Conservation (phyloP, 2,888 invertebrate species). For the Dicranocentrus wangi region DNA sequence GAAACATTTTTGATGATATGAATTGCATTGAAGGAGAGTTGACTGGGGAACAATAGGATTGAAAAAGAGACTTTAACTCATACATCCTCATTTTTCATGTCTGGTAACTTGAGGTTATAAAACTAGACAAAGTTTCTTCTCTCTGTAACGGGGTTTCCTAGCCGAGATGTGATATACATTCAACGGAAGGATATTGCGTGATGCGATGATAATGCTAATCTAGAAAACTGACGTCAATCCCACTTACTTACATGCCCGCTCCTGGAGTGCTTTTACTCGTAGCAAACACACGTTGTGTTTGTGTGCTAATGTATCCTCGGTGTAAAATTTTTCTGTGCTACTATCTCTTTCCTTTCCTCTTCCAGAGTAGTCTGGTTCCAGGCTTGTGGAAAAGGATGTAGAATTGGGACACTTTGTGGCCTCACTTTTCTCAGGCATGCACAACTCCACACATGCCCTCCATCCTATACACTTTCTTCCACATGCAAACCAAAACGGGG, state of each 20-base stretch:
- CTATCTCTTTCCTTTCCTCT: conserved; percentile 4
- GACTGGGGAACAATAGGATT: no score
- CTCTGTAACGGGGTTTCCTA: no score
- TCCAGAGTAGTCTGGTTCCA: background rate
- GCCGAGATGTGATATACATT: no score
- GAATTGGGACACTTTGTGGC: conserved; percentile 14
- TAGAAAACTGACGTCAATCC: conserved; percentile 63
- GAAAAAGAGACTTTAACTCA: no score
- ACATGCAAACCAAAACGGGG: background rate
- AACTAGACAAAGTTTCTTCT: no score
- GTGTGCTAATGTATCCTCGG: background rate
- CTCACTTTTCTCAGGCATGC: background rate
- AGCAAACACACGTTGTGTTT: background rate
- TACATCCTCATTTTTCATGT: no score
- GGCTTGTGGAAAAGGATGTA: background rate
- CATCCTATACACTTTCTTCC: background rate
- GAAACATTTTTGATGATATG: no score
- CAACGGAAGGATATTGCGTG: conserved; percentile 47
- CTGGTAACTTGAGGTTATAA: no score
- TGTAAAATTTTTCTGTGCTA: background rate
- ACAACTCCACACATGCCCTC: background rate
- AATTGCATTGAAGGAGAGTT: no score
- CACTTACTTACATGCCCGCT: conserved; percentile 32
- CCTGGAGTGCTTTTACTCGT: conserved; percentile 1
- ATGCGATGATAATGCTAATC: conserved; percentile 63